phyloP scores from a whole-genome alignment of 2,888 invertebrate species.

The Pollenia amentaria region DNA sequence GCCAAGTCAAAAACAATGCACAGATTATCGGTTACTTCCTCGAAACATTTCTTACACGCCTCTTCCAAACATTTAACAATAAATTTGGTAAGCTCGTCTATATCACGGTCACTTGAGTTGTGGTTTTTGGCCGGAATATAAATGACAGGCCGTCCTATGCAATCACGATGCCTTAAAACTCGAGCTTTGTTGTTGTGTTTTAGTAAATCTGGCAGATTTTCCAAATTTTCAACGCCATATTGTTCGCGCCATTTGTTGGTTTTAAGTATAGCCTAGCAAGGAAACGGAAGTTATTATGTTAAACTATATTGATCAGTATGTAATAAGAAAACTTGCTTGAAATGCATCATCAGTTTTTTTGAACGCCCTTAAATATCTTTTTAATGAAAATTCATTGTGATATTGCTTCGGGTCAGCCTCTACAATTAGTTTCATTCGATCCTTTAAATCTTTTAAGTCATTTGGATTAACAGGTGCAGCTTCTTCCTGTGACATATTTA shows the following conservation, averaged over 20 bases:
- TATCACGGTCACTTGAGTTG: slow-evolving; percentile 88
- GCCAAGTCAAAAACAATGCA: slow-evolving; percentile 92
- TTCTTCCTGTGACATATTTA: slow-evolving; percentile 83
- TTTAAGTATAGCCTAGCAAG: slow-evolving; percentile 89
- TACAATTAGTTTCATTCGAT: slow-evolving; percentile 89
- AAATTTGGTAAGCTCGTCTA: slow-evolving; percentile 91
- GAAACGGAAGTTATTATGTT: slow-evolving; percentile 80
- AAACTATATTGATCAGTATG: neutral
- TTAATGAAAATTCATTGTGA: slow-evolving; percentile 90
- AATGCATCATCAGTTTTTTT: slow-evolving; percentile 90
- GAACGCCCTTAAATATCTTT: slow-evolving; percentile 90
- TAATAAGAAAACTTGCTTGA: slow-evolving; percentile 86
- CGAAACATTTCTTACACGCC: slow-evolving; percentile 91
- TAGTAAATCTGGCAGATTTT: slow-evolving; percentile 85
- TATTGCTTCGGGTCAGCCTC: slow-evolving; percentile 91
- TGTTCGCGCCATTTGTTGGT: slow-evolving; percentile 92
- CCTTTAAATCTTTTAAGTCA: slow-evolving; percentile 88
- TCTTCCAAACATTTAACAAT: slow-evolving; percentile 92
- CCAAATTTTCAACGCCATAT: slow-evolving; percentile 88
- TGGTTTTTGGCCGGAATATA: slow-evolving; percentile 93
- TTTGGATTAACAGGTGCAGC: slow-evolving; percentile 86
- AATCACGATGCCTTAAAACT: slow-evolving; percentile 89
- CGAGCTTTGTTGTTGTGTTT: slow-evolving; percentile 88
- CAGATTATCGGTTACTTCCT: slow-evolving; percentile 91
- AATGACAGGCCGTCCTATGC: slow-evolving; percentile 90